These are phyloP conservation scores for Allolobophora icterica DNA, from an alignment of 2,888 invertebrate genomes.

Conservation along the genomic window DNA sequence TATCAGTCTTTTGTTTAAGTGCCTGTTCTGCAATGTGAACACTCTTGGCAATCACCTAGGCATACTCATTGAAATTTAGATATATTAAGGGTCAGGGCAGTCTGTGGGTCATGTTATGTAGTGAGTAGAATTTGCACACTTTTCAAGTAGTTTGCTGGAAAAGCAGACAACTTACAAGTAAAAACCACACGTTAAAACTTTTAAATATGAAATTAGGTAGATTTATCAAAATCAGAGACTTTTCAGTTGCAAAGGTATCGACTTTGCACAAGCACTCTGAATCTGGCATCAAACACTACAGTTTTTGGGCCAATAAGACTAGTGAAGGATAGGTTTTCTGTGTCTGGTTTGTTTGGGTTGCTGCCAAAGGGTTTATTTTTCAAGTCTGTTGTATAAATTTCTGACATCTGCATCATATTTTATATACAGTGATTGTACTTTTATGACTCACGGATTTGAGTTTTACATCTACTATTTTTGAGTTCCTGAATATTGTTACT, in stretches of 20 bases:
- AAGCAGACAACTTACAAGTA: not conserved
- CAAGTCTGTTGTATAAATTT: not conserved
- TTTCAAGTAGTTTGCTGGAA: not conserved
- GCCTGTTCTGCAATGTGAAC: not conserved
- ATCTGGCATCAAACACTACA: not conserved
- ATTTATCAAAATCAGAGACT: not conserved
- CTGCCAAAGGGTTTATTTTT: not conserved
- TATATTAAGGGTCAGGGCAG: too few species aligned
- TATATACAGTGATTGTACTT: not conserved
- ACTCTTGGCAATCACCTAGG: not conserved
- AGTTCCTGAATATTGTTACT: not conserved
- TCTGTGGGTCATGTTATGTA: not conserved
- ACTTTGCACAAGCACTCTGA: not conserved
- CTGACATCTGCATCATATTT: not conserved
- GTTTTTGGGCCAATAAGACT: not conserved
- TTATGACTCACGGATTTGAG: not conserved
- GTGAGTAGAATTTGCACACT: not conserved
- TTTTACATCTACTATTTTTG: not conserved
- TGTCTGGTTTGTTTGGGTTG: not conserved
- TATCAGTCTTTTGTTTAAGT: not conserved
- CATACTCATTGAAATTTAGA: not conserved
- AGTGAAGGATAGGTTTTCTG: not conserved
- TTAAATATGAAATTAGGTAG: not conserved
- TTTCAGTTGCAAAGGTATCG: not conserved
- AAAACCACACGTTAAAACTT: not conserved